Percentiles rank a stretch among this genome's conserved stretches.
phyloP scores from a whole-genome alignment of 2,113 vertebrate genomes.

The Nerophis ophidion region DNA sequence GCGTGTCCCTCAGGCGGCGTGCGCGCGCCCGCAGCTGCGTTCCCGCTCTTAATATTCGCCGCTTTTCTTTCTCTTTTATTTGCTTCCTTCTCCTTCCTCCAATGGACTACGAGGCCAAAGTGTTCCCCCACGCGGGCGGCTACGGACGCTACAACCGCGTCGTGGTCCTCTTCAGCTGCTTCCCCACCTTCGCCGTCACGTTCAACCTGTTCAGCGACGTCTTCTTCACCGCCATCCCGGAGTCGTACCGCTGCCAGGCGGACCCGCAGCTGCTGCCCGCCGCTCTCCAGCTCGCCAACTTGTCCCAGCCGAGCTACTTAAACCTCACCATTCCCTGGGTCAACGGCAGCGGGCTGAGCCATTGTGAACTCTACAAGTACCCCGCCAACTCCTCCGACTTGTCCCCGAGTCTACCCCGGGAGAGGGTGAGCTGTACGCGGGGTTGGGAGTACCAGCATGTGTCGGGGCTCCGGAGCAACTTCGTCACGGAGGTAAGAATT shows the following conservation, averaged over 20 bases:
- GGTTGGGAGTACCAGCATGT: slow-evolving; percentile 71
- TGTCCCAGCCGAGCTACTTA: slow-evolving; percentile 58
- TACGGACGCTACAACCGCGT: slow-evolving; percentile 71
- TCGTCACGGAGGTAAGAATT: slow-evolving; percentile 75
- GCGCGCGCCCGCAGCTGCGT: neutral
- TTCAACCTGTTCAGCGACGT: slow-evolving; percentile 69
- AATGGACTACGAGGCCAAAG: slow-evolving; percentile 67
- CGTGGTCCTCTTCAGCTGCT: slow-evolving; percentile 69
- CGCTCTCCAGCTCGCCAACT: slow-evolving; percentile 57
- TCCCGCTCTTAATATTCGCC: too few species aligned
- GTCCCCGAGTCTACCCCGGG: slow-evolving; percentile 30
- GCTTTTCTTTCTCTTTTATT: too few species aligned
- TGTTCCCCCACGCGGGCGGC: slow-evolving; percentile 64
- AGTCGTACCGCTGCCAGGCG: slow-evolving; percentile 70
- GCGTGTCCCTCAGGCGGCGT: too few species aligned
- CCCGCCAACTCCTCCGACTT: slow-evolving; percentile 48
- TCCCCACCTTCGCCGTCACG: slow-evolving; percentile 72
- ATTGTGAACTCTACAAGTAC: slow-evolving; percentile 69
- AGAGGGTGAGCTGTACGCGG: slow-evolving; percentile 66
- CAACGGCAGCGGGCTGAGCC: slow-evolving; percentile 59
- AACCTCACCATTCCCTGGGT: slow-evolving; percentile 70
- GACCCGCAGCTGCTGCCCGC: slow-evolving; percentile 71
- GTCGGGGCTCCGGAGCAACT: slow-evolving; percentile 74
- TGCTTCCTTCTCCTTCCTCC: neutral
- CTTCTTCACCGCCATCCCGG: slow-evolving; percentile 66